A percentile compares a stretch with the other conserved stretches of the same genome.
Conservation (phyloP, 2,797 vertebrate genomes). For the Sebastes iracundus region DNA sequence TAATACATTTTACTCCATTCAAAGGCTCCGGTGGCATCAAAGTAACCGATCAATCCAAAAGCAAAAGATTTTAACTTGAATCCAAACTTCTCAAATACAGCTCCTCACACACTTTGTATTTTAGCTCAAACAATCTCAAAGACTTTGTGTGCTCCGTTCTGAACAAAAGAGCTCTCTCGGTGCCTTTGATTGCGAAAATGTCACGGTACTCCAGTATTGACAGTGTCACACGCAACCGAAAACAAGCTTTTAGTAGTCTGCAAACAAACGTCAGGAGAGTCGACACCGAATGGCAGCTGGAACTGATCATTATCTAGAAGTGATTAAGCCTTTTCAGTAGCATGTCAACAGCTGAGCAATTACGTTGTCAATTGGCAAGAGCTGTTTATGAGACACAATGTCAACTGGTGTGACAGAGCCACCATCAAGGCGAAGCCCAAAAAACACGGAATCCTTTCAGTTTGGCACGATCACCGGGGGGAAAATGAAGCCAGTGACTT, state of each 20-base stretch:
- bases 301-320: conserved; percentile 72
- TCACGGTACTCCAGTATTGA: conserved; percentile 16
- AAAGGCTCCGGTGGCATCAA: neutral
- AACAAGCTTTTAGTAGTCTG: conserved; percentile 58
- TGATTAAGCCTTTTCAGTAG: conserved; percentile 67
- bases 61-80: conserved; percentile 1
- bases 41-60: conserved; percentile 11
- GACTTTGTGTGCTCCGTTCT: neutral
- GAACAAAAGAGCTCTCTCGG: conserved; percentile 38
- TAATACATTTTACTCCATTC: neutral
- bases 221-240: conserved; percentile 25
- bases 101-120: conserved; percentile 1
- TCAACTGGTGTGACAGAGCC: conserved; percentile 29
- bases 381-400: conserved; percentile 60
- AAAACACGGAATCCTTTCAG: conserved; percentile 27
- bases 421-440: conserved; percentile 4
- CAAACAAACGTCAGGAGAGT: conserved; percentile 58
- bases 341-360: conserved; percentile 72
- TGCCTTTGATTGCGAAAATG: conserved; percentile 46
- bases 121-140: conserved; percentile 25
- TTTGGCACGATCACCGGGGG: neutral
- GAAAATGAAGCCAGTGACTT: conserved; percentile 14
- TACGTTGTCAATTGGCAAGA: conserved; percentile 63
- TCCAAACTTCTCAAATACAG: neutral
- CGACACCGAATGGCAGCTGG: conserved; percentile 61